phyloP scores from a whole-genome alignment of 2,113 vertebrate species.

The Varanus salvator region DNA sequence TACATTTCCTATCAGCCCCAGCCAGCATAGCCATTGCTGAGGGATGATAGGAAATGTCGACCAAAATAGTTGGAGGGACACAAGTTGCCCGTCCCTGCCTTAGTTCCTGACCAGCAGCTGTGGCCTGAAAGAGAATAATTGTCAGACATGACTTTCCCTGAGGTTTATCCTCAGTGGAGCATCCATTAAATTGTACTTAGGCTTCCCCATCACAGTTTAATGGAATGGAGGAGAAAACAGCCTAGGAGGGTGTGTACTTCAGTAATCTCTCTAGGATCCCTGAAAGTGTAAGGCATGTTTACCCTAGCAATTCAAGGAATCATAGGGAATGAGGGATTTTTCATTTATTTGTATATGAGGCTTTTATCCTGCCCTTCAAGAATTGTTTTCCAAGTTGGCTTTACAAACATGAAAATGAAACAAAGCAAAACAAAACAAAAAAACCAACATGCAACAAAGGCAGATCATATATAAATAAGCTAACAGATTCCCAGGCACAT shows the following conservation, averaged over 20 bases:
- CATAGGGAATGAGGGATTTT: neutral
- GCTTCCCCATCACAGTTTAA: too few relatives aligned
- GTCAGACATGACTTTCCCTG: neutral
- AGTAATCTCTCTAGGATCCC: neutral
- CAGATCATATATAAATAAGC: too few relatives aligned
- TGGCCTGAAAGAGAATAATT: neutral
- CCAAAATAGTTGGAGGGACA: too few relatives aligned
- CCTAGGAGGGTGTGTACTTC: neutral
- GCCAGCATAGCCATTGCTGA: too few relatives aligned
- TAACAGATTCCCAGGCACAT: neutral
- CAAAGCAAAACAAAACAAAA: too few relatives aligned
- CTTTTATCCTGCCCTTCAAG: neutral
- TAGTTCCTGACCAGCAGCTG: neutral
- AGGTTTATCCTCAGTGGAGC: too few relatives aligned
- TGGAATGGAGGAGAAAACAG: neutral
- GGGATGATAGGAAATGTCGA: too few relatives aligned
- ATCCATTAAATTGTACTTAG: too few relatives aligned
- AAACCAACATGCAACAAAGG: too few relatives aligned
- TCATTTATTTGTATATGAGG: neutral
- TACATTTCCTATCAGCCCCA: too few relatives aligned
- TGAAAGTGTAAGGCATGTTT: neutral
- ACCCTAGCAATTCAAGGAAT: neutral
- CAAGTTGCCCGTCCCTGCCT: neutral
- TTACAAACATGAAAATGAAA: neutral
- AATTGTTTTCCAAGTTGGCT: neutral